phyloP scores from a whole-genome alignment of 2,888 invertebrate species.

The Galerucella calmariensis region DNA sequence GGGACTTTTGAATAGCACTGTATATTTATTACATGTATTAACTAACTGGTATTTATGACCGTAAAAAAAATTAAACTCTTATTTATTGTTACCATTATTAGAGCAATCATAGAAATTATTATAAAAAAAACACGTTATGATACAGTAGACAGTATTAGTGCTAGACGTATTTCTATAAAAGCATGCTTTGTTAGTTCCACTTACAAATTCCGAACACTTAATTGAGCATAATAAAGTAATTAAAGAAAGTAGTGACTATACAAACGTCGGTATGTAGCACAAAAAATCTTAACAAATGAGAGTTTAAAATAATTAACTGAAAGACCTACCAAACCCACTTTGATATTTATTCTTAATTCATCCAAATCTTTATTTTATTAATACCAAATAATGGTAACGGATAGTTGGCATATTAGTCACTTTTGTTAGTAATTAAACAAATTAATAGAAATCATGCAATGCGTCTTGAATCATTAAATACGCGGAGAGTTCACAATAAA shows the following conservation, averaged over 20 bases:
- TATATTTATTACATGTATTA: too few relatives aligned
- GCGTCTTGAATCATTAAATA: constrained; percentile 1
- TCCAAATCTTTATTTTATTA: too few relatives aligned
- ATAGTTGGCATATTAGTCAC: constrained; percentile 10
- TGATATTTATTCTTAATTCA: too few relatives aligned
- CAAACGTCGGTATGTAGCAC: neutral
- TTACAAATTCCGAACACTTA: constrained; percentile 2
- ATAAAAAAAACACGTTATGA: neutral
- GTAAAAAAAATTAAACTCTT: too few relatives aligned
- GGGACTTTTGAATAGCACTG: too few relatives aligned
- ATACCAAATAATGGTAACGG: neutral
- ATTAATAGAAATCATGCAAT: constrained; percentile 12
- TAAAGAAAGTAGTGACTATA: neutral
- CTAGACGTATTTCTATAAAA: constrained; percentile 3
- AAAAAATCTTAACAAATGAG: neutral
- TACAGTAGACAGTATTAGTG: neutral
- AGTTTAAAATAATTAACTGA: too few relatives aligned
- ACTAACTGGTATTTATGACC: too few relatives aligned
- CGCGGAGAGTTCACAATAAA: neutral
- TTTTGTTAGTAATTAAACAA: neutral
- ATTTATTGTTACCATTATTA: too few relatives aligned
- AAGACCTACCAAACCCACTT: too few relatives aligned
- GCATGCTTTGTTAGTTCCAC: constrained; percentile 9
- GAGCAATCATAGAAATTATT: neutral
- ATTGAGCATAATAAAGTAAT: constrained; percentile 3